phyloP scores from a whole-genome alignment of 2,797 vertebrate species.

The Ctenosaura bakeri region DNA sequence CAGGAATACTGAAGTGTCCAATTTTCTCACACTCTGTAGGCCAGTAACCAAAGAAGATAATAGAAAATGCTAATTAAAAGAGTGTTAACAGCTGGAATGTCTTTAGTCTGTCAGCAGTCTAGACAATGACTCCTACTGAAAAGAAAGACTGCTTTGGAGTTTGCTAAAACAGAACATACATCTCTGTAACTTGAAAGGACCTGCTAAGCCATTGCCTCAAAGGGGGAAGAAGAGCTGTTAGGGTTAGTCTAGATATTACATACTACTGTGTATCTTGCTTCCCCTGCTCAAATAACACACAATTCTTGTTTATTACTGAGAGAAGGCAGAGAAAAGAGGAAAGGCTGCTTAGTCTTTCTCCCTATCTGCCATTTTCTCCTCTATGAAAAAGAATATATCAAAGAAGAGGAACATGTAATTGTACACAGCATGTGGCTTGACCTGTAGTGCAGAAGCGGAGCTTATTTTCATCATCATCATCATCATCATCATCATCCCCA shows the following conservation, averaged over 20 bases:
- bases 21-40: background rate
- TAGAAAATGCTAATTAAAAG: conserved; percentile 46
- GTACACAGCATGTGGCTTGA: background rate
- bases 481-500: background rate
- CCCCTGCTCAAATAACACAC: too few relatives aligned
- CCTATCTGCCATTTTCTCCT: background rate
- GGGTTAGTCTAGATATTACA: background rate
- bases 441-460: background rate
- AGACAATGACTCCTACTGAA: background rate
- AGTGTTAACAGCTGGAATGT: conserved; percentile 23
- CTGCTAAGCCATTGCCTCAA: background rate
- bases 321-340: background rate
- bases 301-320: background rate
- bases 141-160: conserved; percentile 3
- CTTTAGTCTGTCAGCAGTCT: background rate
- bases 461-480: too few relatives aligned
- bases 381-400: background rate
- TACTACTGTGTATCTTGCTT: background rate
- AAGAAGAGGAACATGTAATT: background rate
- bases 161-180: background rate
- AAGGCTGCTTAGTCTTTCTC: background rate
- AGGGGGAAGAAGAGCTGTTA: background rate
- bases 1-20: background rate
- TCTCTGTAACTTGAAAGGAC: background rate
- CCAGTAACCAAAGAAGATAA: conserved; percentile 37